Percentiles rank a stretch among this genome's conserved stretches.
Conservation (phyloP, 2,113 vertebrate species). For the Tretioscincus oriximinensis region DNA sequence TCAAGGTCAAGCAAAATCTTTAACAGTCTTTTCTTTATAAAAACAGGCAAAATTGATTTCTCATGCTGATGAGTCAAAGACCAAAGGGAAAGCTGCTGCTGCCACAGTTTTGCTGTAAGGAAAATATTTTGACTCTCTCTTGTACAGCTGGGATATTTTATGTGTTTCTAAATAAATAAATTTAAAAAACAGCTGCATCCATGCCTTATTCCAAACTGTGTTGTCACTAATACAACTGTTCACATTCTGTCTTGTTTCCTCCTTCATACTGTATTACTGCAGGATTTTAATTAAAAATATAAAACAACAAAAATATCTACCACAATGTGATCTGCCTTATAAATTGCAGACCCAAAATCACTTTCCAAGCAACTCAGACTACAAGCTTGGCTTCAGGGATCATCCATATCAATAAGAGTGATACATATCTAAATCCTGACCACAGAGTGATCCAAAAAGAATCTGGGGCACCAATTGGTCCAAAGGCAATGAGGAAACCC, state of each 20-base stretch:
- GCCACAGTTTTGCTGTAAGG: not conserved
- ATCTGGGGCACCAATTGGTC: no score
- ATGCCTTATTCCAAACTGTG: slow-evolving; percentile 13
- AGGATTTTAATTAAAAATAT: not conserved
- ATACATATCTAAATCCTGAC: no score
- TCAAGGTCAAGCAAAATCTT: not conserved
- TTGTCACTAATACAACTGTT: not conserved
- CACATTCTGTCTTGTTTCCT: not conserved
- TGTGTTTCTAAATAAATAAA: not conserved
- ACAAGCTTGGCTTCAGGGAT: no score
- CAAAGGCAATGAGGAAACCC: no score
- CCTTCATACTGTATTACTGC: not conserved
- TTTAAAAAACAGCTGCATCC: not conserved
- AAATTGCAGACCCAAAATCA: not conserved
- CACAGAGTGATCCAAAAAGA: no score
- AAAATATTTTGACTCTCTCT: slow-evolving; percentile 15
- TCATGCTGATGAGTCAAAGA: slow-evolving; percentile 27
- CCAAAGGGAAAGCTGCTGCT: not conserved
- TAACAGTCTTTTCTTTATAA: slow-evolving; percentile 22
- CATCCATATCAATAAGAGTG: no score
- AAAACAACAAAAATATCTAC: not conserved
- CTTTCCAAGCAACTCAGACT: no score
- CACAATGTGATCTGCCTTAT: no score
- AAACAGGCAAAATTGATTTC: slow-evolving; percentile 15
- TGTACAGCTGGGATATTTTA: slow-evolving; percentile 27